Base-by-base conservation (phyloP, 2,113 vertebrate genomes). In the Catharus fuscescens region DNA sequence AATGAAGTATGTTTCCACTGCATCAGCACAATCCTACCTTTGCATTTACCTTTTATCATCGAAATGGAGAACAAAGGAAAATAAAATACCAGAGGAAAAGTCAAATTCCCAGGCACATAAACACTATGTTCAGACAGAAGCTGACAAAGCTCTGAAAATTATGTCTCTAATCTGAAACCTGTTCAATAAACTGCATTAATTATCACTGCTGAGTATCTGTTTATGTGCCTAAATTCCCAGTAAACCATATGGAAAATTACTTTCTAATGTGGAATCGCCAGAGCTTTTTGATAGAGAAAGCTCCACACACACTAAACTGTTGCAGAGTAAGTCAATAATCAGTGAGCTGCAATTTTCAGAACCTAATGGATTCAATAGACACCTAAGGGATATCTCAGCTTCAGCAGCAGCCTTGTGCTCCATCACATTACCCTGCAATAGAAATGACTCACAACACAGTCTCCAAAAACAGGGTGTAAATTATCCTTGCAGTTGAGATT, bases 201-300 rank as follows among this genome's bases (percentile, higher is more conserved):
- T 90, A 88, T 70, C 71, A 57, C 90, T 77, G 67, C 40, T 93
- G 64, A 88, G 29, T 83, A 74, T 78, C 74, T 83, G 74, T 80
- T 95, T 95, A 86, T 88, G 79, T 77, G 69, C 79, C 67, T 91
- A 54, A 93, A 90, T 73, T 95, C 79, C 64, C 88, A 74, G 76
- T 48, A 95, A 96, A 60, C 85, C 93, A 80, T 83, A 93, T 92
- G 93, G 94, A 95, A 95, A 92, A 96, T 93, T 62, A 56, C 90
- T 88, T 93, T 83, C 67, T 93, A 74, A 88, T 78, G 57, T 84
- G 60, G 90, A 94, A 57, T 84, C 1, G 0, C 34, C 69, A 92
- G 65, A 88, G 76, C 52, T 86, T 80, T 95, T 71, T 83, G 71
- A 88, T 59, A 80, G 76, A 0, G 0, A 74, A 83, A 90, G 78